phyloP scores from a whole-genome alignment of 2,888 invertebrate genomes.

The Ommatoiulus sabulosus region DNA sequence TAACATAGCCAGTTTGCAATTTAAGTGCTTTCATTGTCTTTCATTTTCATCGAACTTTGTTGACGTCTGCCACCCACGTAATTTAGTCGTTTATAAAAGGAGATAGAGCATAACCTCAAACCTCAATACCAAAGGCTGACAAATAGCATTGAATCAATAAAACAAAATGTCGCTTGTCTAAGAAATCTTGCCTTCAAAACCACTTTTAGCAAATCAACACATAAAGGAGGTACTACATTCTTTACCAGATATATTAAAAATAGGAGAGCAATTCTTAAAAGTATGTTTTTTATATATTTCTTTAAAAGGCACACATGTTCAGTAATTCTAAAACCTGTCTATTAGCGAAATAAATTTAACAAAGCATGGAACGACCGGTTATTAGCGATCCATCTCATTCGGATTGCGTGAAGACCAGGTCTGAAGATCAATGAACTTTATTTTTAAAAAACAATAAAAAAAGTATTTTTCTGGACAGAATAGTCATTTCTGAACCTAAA shows the following conservation, averaged over 20 bases:
- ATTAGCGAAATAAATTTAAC: neutral
- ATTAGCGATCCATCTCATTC: neutral
- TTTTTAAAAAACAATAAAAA: neutral
- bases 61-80: slow-evolving; percentile 5
- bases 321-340: neutral
- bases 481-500: neutral
- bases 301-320: neutral
- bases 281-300: too few relatives aligned
- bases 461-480: slow-evolving; percentile 2
- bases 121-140: neutral
- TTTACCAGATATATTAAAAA: too few relatives aligned
- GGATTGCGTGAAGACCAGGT: neutral
- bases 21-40: neutral
- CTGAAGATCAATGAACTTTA: slow-evolving; percentile 1
- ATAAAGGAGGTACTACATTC: neutral
- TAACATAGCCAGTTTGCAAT: neutral
- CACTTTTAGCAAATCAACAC: neutral
- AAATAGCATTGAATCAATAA: neutral
- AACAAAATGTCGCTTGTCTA: neutral
- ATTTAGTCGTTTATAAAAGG: neutral
- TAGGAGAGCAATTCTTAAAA: too few relatives aligned
- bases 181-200: neutral
- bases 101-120: slow-evolving; percentile 35
- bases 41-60: neutral
- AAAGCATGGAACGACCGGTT: neutral